These are phyloP conservation scores for Gymnosoma rotundatum DNA, from an alignment of 2,888 invertebrate species.

Conservation along the genomic window DNA sequence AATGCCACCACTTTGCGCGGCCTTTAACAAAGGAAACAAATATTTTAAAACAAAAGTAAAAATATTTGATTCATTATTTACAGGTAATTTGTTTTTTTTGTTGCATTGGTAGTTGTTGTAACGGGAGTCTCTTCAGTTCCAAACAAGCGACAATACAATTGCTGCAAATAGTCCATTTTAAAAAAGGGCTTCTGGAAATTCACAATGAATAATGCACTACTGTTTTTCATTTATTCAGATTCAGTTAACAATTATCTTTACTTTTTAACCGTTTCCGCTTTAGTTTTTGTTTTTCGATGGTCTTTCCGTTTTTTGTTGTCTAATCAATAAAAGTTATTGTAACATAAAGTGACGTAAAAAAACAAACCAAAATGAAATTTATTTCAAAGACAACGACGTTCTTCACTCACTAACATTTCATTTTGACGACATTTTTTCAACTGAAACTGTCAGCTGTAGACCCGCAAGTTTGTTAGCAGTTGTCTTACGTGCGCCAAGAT, in stretches of 20 bases:
- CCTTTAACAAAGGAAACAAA: slow-evolving; percentile 62
- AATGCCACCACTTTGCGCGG: slow-evolving; percentile 80
- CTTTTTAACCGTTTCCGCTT: slow-evolving; percentile 13
- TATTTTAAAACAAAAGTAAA: not conserved
- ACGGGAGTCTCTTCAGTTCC: slow-evolving; percentile 19
- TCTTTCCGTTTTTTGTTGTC: slow-evolving; percentile 20
- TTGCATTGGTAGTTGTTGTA: not conserved
- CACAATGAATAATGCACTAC: slow-evolving; percentile 1
- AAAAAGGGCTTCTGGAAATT: slow-evolving; percentile 2
- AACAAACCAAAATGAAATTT: slow-evolving; percentile 21
- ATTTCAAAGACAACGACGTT: slow-evolving; percentile 36
- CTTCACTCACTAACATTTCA: slow-evolving; percentile 7
- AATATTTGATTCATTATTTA: slow-evolving; percentile 28
- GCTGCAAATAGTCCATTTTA: slow-evolving; percentile 63
- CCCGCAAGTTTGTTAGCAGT: slow-evolving; percentile 19
- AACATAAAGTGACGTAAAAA: not conserved
- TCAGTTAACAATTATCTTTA: not conserved
- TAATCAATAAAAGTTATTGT: slow-evolving; percentile 45
- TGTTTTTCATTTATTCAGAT: slow-evolving; percentile 44
- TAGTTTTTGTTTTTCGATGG: not conserved
- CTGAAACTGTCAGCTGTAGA: slow-evolving; percentile 29
- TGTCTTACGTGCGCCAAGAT: no score
- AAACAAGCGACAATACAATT: slow-evolving; percentile 55
- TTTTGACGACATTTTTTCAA: slow-evolving; percentile 36
- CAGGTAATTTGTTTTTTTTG: slow-evolving; percentile 42